A percentile compares a stretch with the other conserved stretches of the same genome.
Conservation (phyloP, 1,140 invertebrate species). For the Battus philenor region DNA sequence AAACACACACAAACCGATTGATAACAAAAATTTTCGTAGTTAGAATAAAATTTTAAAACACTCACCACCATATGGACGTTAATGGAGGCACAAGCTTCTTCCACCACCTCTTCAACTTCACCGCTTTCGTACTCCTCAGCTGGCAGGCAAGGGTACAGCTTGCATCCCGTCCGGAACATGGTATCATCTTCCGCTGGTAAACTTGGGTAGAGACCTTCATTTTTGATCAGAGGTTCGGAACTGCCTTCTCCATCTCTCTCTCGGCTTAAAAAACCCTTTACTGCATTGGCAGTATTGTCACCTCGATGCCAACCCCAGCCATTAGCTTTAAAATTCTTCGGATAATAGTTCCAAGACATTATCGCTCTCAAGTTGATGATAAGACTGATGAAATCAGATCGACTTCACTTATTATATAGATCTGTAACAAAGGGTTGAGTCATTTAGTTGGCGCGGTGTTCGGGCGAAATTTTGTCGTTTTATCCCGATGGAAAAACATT, state of each 20-base stretch:
- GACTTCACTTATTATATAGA: neutral
- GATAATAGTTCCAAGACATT: slow-evolving; percentile 52
- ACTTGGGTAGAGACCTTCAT: slow-evolving; percentile 56
- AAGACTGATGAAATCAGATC: neutral
- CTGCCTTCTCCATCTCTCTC: slow-evolving; percentile 43
- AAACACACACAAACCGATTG: no score
- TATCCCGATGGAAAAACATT: no score
- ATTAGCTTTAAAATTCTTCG: slow-evolving; percentile 64
- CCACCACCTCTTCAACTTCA: slow-evolving; percentile 62
- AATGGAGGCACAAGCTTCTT: slow-evolving; percentile 62
- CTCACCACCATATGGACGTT: slow-evolving; percentile 64
- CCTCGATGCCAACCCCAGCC: slow-evolving; percentile 64
- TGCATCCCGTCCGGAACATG: slow-evolving; percentile 35
- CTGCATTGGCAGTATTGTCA: slow-evolving; percentile 39
- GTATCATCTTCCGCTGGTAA: slow-evolving; percentile 55
- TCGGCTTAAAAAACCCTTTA: slow-evolving; percentile 46
- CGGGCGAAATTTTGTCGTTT: no score
- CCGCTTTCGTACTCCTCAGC: slow-evolving; percentile 63
- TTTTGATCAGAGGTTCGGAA: slow-evolving; percentile 31
- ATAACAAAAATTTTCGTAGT: no score
- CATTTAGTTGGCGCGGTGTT: no score
- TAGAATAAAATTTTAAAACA: no score
- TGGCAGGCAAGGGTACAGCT: slow-evolving; percentile 61
- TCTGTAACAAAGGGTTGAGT: neutral
- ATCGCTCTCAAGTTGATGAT: neutral